A percentile compares a stretch with the other conserved stretches of the same genome.
Conservation (phyloP, 2,113 vertebrate genomes). For the Neotoma lepida region DNA sequence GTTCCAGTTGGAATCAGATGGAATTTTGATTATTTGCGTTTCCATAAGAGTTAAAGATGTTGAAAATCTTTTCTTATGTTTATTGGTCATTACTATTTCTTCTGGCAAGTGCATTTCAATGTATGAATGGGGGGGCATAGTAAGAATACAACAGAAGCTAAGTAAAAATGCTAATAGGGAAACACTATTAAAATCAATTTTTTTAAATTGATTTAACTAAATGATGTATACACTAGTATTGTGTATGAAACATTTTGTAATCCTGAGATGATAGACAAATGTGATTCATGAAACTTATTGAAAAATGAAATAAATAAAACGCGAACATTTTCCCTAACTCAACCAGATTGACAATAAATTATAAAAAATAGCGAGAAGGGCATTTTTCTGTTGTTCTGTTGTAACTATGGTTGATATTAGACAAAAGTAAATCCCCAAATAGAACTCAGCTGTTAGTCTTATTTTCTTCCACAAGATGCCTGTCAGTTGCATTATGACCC, state of each 20-base stretch:
- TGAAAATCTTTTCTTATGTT: not conserved
- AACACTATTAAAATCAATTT: not conserved
- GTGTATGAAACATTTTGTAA: not conserved
- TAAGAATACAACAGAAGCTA: not conserved
- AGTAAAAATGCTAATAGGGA: not conserved
- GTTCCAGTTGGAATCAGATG: not conserved
- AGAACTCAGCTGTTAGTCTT: not conserved
- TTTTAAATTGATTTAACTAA: not conserved
- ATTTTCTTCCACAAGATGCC: not conserved
- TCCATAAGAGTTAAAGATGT: not conserved
- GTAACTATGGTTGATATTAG: not conserved
- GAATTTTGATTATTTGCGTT: not conserved
- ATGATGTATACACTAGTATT: not conserved
- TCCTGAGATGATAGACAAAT: not conserved
- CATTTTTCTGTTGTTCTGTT: not conserved
- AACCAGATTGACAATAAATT: not conserved
- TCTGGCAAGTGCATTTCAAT: not conserved
- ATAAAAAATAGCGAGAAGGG: not conserved
- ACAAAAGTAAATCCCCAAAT: not conserved
- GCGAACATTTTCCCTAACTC: not conserved
- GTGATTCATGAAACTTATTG: not conserved
- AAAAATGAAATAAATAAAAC: not conserved
- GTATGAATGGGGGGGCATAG: not conserved
- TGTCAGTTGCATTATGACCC: not conserved
- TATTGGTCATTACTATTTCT: not conserved